Evolutionary conservation across 1,140 invertebrate species (phyloP), one percentile per base, ranked within the genome.

Genomic region (Anagrus nilaparvatae): DNA sequence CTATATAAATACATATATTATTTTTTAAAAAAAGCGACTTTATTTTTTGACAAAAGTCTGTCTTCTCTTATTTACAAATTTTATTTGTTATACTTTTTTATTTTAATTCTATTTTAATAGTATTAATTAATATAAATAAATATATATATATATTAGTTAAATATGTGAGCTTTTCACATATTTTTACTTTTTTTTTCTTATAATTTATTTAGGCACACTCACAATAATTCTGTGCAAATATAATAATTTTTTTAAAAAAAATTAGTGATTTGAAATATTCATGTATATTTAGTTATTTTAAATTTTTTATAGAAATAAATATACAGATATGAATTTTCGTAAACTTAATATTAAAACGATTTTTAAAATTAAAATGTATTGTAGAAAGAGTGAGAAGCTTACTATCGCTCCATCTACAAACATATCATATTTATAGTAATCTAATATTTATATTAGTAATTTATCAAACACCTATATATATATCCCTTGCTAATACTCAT

Each of bases 61-160:
- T 16, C 1, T 29, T 19, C 7, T 18, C 14, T 29, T 19, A 1
- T 38, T 25, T 37, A 7, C 2, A 12, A 1, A n/a, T n/a, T n/a
- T n/a, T n/a, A n/a, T n/a, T n/a, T n/a, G n/a, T n/a, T n/a, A n/a
- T n/a, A n/a, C n/a, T 36, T 36, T 36, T 13, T 16, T 19, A 12
- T 24, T 35, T 25, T 46, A 40, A 46, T 46, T 46, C 40, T 39
- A 46, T 24, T 33, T 46, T 45, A 44, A 29, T 19, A 9, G 4
- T 39, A 44, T 12, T 25, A 33, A 33, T 20, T 18, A 30, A n/a
- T 38, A 40, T 45, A 36, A 35, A 32, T 8, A 24, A 12, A 27
- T 28, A 34, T 33, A 33, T 12, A 6, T 33, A 3, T 33, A 8
- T 38, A 27, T 2, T 3, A 13, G 23, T 14, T 16, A 25, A 38